Conservation (phyloP, 2,888 invertebrate species). For the Augiades crinisus region DNA sequence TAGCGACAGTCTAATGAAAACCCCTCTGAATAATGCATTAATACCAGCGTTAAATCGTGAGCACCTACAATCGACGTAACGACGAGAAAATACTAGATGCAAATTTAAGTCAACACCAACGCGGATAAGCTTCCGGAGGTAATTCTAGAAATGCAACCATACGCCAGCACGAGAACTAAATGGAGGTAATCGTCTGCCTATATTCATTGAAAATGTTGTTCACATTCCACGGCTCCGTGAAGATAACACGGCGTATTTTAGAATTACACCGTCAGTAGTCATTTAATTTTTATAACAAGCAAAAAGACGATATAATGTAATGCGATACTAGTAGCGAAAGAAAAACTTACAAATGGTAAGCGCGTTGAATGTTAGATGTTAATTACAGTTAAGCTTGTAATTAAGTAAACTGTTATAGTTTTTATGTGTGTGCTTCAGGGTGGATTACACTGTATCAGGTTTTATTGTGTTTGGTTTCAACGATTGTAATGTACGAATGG, state of each 20-base stretch:
- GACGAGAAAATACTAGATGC: constrained; percentile 73
- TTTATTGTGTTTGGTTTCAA: constrained; percentile 11
- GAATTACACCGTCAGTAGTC: constrained; percentile 8
- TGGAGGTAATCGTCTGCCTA: constrained; percentile 40
- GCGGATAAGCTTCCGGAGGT: constrained; percentile 66
- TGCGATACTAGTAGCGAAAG: constrained; percentile 5
- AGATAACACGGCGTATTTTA: constrained; percentile 21
- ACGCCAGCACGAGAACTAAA: constrained; percentile 32
- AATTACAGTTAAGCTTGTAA: constrained; percentile 14
- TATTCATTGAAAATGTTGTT: constrained; percentile 38
- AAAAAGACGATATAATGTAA: constrained; percentile 20
- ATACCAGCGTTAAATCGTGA: constrained; percentile 80
- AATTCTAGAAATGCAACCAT: constrained; percentile 58
- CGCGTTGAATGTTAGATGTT: constrained; percentile 4
- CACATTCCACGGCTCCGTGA: constrained; percentile 27
- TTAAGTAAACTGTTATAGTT: constrained; percentile 12
- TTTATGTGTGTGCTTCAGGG: constrained; percentile 10
- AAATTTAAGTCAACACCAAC: constrained; percentile 72
- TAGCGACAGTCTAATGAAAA: constrained; percentile 78
- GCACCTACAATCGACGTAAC: constrained; percentile 70
- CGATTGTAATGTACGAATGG: constrained; percentile 36
- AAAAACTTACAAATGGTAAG: constrained; percentile 22
- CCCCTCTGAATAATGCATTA: constrained; percentile 80
- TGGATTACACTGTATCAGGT: constrained; percentile 1
- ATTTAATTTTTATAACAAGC: constrained; percentile 18